Evolutionary conservation across 1,140 invertebrate genomes (phyloP).

Genomic region (Drosophila busckii): DNA sequence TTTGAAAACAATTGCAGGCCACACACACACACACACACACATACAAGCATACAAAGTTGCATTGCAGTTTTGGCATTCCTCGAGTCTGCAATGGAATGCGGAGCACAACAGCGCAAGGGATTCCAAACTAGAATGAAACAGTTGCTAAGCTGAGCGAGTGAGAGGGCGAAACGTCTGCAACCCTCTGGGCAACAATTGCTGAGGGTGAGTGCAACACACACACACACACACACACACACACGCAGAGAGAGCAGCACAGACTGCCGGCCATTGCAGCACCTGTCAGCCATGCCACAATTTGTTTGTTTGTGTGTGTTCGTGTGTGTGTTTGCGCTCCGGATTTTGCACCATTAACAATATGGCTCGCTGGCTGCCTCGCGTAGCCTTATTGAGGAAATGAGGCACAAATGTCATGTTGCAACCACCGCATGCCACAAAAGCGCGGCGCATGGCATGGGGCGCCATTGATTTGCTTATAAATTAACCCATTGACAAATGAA

Average conservation of each 20-base stretch:
- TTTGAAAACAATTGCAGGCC: slow-evolving; percentile 73
- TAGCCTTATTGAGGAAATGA: slow-evolving; percentile 30
- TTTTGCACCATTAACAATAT: slow-evolving; percentile 75
- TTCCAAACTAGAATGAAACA: slow-evolving; percentile 54
- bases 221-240: slow-evolving; percentile 8
- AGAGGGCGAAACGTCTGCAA: slow-evolving; percentile 31
- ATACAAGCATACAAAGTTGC: slow-evolving; percentile 22
- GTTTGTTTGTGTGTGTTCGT: slow-evolving; percentile 14
- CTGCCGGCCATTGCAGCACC: slow-evolving; percentile 72
- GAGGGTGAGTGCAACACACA: slow-evolving; percentile 22
- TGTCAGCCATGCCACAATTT: slow-evolving; percentile 68
- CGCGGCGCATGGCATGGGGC: not conserved
- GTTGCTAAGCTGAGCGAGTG: slow-evolving; percentile 29
- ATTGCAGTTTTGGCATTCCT: slow-evolving; percentile 73
- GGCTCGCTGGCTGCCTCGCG: slow-evolving; percentile 31
- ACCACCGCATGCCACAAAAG: not conserved
- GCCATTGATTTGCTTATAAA: slow-evolving; percentile 75
- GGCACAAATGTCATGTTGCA: slow-evolving; percentile 22
- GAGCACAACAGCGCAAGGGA: slow-evolving; percentile 33
- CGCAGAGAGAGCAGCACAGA: slow-evolving; percentile 18
- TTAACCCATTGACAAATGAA: slow-evolving; percentile 78
- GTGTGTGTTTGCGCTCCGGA: slow-evolving; percentile 48
- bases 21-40: slow-evolving; percentile 19
- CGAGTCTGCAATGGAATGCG: slow-evolving; percentile 59
- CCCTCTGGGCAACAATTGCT: slow-evolving; percentile 21